A percentile compares a stretch with the other conserved stretches of the same genome.
phyloP scores from a whole-genome alignment of 2,797 vertebrate genomes.

The Protonibea diacanthus region DNA sequence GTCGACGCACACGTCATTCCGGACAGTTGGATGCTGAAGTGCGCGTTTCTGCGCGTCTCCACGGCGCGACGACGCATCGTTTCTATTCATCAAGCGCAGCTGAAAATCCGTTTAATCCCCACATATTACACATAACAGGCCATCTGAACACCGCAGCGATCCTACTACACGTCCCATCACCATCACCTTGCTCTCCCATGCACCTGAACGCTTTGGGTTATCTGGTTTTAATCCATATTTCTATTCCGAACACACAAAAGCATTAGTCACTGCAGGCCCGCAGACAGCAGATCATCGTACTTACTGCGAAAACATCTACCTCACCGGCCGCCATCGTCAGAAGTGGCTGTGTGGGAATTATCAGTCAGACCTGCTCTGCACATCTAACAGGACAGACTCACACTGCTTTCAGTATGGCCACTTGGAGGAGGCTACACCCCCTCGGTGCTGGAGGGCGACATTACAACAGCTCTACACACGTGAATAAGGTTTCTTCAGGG shows the following conservation, averaged over 20 bases:
- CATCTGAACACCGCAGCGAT: slow-evolving; percentile 11
- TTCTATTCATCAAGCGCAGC: neutral
- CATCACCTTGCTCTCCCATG: slow-evolving; percentile 6
- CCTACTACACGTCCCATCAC: slow-evolving; percentile 17
- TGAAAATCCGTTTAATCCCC: slow-evolving; percentile 17
- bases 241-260: neutral
- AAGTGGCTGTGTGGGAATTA: slow-evolving; percentile 54
- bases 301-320: slow-evolving; percentile 79
- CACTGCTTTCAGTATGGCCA: slow-evolving; percentile 89
- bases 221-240: neutral
- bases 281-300: slow-evolving; percentile 56
- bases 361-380: slow-evolving; percentile 51
- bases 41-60: neutral
- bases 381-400: slow-evolving; percentile 72
- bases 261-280: slow-evolving; percentile 9
- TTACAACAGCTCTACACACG: slow-evolving; percentile 31
- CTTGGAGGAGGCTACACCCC: slow-evolving; percentile 92
- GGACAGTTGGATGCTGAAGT: slow-evolving; percentile 15
- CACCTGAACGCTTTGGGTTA: slow-evolving; percentile 28
- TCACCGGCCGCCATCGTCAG: slow-evolving; percentile 85
- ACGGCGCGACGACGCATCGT: neutral
- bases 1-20: slow-evolving; percentile 11
- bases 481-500: too few species aligned
- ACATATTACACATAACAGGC: slow-evolving; percentile 25
- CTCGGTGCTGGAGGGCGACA: slow-evolving; percentile 78